Percentiles rank a stretch among this genome's conserved stretches.
Evolutionary conservation across 30 jellyfish, hydroid and myxozoan genomes (phyloP).

Genomic region (Catostylus mosaicus): DNA sequence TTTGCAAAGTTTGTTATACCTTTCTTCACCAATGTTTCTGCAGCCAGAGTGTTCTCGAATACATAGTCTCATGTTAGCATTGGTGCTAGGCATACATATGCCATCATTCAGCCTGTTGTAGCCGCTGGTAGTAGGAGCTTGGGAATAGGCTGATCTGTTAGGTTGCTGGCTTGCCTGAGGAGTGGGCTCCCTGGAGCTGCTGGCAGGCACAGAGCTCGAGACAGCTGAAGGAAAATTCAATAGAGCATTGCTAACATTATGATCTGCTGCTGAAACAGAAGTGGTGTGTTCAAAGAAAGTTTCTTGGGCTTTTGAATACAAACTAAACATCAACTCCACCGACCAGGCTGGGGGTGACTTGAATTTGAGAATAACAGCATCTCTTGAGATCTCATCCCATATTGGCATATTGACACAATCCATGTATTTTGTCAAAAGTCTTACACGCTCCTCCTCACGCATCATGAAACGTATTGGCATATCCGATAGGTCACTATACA

Average conservation of each 20-base stretch:
- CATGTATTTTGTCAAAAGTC: constrained; percentile 34
- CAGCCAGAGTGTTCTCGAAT: constrained; percentile 9
- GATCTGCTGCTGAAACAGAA: not conserved
- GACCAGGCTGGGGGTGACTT: constrained; percentile 95
- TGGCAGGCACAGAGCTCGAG: not conserved
- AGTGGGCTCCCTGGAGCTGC: not conserved
- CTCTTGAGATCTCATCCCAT: not conserved
- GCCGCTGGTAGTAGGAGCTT: not conserved
- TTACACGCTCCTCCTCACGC: constrained; percentile 26
- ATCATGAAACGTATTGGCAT: constrained; percentile 56
- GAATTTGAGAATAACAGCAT: constrained; percentile 71
- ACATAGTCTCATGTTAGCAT: constrained; percentile 1
- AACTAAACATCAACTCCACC: constrained; percentile 72
- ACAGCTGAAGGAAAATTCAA: not conserved
- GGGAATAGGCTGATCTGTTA: not conserved
- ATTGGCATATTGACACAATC: constrained; percentile 55
- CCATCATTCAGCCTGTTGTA: not conserved
- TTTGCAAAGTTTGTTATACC: not conserved
- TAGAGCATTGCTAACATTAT: not conserved
- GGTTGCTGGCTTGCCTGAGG: not conserved
- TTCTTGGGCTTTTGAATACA: constrained; percentile 46
- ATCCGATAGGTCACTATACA: constrained; percentile 22
- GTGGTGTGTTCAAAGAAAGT: constrained; percentile 1
- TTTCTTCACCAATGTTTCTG: constrained; percentile 46
- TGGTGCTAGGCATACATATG: not conserved